Evolutionary conservation across 2,797 vertebrate species (phyloP), one percentile per base, ranked within the genome.

Genomic region (Arremon brunneinucha): DNA sequence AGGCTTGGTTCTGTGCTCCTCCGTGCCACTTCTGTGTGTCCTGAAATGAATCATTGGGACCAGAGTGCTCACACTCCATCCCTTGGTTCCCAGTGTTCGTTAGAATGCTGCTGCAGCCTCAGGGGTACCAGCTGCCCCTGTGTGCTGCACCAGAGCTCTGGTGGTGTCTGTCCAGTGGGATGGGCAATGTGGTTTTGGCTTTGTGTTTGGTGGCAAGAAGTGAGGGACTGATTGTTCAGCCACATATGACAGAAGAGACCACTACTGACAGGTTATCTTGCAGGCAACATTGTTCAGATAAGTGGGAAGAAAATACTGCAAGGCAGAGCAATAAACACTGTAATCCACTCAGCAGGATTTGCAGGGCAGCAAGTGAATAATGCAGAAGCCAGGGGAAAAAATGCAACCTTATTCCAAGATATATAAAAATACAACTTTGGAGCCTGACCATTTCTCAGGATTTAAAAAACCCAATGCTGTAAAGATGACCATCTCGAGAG

Each of bases 11-110:
- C 39, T 56, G 20, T 88, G 37, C 14, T 81, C 15, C 26, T 75
- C 50, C 9, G 2, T 0, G 0, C 18, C 1, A 1, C n/a, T 57
- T 64, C 52, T 1, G 0, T 32, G 22, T 6, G 3, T n/a, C n/a
- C 46, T 37, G 21, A 80, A 91, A 41, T 52, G 35, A 83, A 37
- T 67, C 2, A 77, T 18, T 68, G 0, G 0, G 28, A 43, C 30
- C 47, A 70, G 87, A 68, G 37, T 26, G 14, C 27, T 78, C 9
- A 1, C 27, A 62, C 24, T 46, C 35, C 2, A 1, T 34, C 60
- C 32, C 30, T 82, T 65, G 47, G 12, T 52, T 83, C 72, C 34
- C 37, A 44, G 0, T 49, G 34, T 88, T 44, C 8, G 0, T 50
- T 56, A 56, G 19, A 41, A 77, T 43, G 15, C 49, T 70, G 22